Conservation (phyloP, 1,140 invertebrate genomes). For the Chymomyza costata region DNA sequence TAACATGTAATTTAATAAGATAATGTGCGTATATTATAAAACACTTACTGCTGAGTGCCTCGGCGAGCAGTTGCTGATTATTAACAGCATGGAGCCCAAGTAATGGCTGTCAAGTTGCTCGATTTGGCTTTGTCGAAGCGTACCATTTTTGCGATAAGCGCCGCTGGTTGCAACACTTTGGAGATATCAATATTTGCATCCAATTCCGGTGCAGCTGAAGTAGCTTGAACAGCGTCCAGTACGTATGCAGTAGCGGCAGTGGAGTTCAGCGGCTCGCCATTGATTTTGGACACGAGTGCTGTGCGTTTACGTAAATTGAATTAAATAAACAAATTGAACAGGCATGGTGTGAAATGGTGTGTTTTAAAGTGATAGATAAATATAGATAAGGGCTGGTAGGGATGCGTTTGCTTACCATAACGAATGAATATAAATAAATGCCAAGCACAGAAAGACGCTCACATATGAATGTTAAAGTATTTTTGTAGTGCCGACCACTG, state of each 20-base stretch:
- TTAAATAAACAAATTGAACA: constrained; percentile 7
- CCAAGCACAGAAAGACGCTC: too few relatives aligned
- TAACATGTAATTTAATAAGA: not conserved
- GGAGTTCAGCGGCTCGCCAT: constrained; percentile 43
- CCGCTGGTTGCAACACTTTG: constrained; percentile 14
- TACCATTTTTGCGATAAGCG: constrained; percentile 11
- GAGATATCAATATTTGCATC: too few relatives aligned
- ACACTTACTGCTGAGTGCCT: constrained; percentile 79
- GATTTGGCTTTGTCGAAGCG: constrained; percentile 29
- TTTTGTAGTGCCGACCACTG: not conserved
- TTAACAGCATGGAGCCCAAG: constrained; percentile 92
- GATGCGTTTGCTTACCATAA: too few relatives aligned
- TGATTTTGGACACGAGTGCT: constrained; percentile 38
- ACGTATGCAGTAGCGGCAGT: constrained; percentile 41
- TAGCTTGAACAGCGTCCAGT: not conserved
- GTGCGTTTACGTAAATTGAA: constrained; percentile 14
- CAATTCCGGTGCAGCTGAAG: not conserved
- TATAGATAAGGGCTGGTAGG: too few relatives aligned
- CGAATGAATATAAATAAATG: too few relatives aligned
- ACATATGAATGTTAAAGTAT: too few relatives aligned
- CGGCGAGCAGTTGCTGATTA: constrained; percentile 78
- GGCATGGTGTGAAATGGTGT: not conserved
- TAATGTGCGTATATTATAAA: not conserved
- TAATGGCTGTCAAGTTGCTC: constrained; percentile 83
- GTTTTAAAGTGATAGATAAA: too few relatives aligned